Conservation (phyloP, 2,888 invertebrate species). For the Diabrotica balteata region DNA sequence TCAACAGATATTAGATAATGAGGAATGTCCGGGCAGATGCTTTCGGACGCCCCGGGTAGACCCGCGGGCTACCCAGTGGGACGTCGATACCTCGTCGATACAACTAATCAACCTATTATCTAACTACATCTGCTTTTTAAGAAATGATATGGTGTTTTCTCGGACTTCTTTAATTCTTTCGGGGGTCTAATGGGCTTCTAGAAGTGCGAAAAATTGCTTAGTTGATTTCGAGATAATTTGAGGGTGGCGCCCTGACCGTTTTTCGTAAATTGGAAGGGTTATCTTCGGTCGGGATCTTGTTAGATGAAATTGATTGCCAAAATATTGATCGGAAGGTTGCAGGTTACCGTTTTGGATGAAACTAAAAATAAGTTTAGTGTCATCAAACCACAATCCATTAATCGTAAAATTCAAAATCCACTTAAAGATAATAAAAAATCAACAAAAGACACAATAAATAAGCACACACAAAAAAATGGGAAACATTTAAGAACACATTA, state of each 20-base stretch:
- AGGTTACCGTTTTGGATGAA: no score
- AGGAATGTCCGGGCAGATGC: conserved; percentile 41
- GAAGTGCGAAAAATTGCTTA: conserved; percentile 19
- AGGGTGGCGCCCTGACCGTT: conserved; percentile 15
- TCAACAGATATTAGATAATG: conserved; percentile 33
- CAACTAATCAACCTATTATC: conserved; percentile 44
- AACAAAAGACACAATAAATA: no score
- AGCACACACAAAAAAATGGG: no score
- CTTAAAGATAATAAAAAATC: no score
- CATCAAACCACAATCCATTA: no score
- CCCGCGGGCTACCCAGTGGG: conserved; percentile 36
- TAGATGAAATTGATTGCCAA: conserved; percentile 13
- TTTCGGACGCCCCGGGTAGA: conserved; percentile 23
- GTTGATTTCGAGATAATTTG: conserved; percentile 18
- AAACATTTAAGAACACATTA: no score
- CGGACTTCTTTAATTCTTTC: conserved; percentile 3
- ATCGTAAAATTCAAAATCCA: no score
- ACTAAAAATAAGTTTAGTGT: no score
- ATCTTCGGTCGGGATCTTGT: conserved; percentile 7
- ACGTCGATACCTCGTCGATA: conserved; percentile 46
- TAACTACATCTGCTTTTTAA: conserved; percentile 40
- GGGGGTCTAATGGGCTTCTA: conserved; percentile 1
- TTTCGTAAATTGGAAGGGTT: conserved; percentile 13
- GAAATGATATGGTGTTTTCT: conserved; percentile 23
- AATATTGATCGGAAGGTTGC: background rate